Percentiles rank a stretch among this genome's conserved stretches.
Conservation (phyloP, 2,113 vertebrate genomes). For the Sinocyclocheilus grahami region DNA sequence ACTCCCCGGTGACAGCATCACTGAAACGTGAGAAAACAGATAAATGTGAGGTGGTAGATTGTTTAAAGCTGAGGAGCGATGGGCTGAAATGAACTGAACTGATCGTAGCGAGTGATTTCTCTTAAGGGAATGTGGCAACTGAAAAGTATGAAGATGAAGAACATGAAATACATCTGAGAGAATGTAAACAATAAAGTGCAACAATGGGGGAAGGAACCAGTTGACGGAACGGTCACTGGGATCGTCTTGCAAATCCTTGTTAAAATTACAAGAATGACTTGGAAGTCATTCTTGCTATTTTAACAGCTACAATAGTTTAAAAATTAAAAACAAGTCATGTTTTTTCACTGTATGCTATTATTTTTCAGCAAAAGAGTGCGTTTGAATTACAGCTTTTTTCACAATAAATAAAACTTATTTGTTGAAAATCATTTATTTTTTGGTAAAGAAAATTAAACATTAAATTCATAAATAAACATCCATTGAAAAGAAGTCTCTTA, state of each 20-base stretch:
- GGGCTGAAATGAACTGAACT: neutral
- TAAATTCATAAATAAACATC: too few relatives aligned
- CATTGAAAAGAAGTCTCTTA: too few relatives aligned
- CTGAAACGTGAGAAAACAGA: conserved; percentile 29
- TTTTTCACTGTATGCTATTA: too few relatives aligned
- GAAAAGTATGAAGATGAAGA: neutral
- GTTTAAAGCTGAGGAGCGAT: neutral
- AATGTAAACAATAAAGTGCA: neutral
- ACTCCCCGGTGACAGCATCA: conserved; percentile 68
- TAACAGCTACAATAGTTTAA: neutral
- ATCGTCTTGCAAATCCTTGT: neutral
- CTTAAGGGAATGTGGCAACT: neutral
- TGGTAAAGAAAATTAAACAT: too few relatives aligned
- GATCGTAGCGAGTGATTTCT: neutral
- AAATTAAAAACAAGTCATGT: neutral
- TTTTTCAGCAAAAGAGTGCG: too few relatives aligned
- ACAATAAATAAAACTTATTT: too few relatives aligned
- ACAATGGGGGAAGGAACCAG: neutral
- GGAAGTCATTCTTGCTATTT: too few relatives aligned
- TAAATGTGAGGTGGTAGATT: neutral
- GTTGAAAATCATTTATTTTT: too few relatives aligned
- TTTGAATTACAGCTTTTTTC: too few relatives aligned
- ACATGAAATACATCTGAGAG: neutral
- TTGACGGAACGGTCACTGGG: neutral
- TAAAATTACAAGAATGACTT: neutral